Conservation (phyloP, 2,888 invertebrate species). For the Pyrgus malvae region DNA sequence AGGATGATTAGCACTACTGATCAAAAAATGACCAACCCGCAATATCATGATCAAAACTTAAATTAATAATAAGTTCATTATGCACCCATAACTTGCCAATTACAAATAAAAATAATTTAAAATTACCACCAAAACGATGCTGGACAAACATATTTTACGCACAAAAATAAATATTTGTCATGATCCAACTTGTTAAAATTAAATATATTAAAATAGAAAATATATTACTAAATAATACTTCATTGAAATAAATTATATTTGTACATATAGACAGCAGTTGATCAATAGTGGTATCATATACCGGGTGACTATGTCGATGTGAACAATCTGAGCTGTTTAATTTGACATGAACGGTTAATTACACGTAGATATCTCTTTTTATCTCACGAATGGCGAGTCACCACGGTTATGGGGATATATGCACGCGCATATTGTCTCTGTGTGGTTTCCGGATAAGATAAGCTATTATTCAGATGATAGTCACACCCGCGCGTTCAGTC, state of each 20-base stretch:
- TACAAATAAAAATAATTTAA: conserved; percentile 30
- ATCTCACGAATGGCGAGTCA: too few relatives aligned
- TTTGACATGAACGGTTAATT: too few relatives aligned
- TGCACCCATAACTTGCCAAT: conserved; percentile 52
- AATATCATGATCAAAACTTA: neutral
- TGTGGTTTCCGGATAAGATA: too few relatives aligned
- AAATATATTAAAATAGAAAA: conserved; percentile 54
- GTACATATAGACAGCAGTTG: conserved; percentile 63
- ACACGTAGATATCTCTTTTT: too few relatives aligned
- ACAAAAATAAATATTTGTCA: conserved; percentile 76
- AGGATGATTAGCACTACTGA: neutral
- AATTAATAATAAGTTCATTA: conserved; percentile 38
- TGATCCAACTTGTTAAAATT: conserved; percentile 67
- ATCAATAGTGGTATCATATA: conserved; percentile 36
- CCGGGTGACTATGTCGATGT: conserved; percentile 34
- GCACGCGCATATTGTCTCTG: too few relatives aligned
- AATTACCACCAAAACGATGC: neutral
- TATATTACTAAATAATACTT: conserved; percentile 64
- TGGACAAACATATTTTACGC: conserved; percentile 34
- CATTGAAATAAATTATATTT: conserved; percentile 53
- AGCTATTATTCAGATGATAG: too few relatives aligned
- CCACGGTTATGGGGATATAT: too few relatives aligned
- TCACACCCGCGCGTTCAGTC: too few relatives aligned
- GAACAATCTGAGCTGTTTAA: too few relatives aligned
- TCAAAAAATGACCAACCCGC: neutral